Evolutionary conservation across 1,140 invertebrate species (phyloP).

Genomic region (Rhagoletis zephyria): DNA sequence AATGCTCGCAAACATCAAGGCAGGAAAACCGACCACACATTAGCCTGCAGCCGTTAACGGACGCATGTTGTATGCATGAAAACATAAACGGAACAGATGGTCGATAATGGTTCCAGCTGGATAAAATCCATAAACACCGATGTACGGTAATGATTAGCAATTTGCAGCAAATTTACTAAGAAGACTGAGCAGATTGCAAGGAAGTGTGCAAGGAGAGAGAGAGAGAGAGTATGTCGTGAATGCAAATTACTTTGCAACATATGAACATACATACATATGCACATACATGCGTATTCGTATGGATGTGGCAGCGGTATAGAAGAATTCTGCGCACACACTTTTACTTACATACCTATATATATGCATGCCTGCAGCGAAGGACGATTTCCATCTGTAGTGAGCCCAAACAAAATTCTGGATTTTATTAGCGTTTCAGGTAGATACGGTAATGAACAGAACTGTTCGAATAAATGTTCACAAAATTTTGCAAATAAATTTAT

Average conservation of each 20-base stretch:
- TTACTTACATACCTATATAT: no score
- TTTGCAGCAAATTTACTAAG: constrained; percentile 24
- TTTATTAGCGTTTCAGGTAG: no score
- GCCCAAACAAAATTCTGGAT: not conserved
- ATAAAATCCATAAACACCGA: constrained; percentile 19
- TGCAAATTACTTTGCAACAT: not conserved
- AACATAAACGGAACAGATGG: constrained; percentile 16
- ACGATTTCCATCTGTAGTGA: not conserved
- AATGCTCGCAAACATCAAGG: not conserved
- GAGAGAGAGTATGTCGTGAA: not conserved
- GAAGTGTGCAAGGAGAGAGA: not conserved
- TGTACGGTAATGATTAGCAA: constrained; percentile 12
- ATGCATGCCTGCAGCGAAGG: no score
- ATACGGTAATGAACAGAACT: no score
- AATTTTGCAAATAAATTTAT: no score
- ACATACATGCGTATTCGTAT: no score
- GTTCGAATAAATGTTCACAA: no score
- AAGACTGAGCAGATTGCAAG: not conserved
- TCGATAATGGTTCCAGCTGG: not conserved
- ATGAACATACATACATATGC: not conserved
- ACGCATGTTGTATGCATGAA: constrained; percentile 19
- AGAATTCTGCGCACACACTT: no score
- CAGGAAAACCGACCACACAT: not conserved
- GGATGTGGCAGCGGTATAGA: no score
- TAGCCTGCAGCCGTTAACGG: not conserved